Conservation (phyloP, 2,797 vertebrate species). For the Catostomus latipinnis region DNA sequence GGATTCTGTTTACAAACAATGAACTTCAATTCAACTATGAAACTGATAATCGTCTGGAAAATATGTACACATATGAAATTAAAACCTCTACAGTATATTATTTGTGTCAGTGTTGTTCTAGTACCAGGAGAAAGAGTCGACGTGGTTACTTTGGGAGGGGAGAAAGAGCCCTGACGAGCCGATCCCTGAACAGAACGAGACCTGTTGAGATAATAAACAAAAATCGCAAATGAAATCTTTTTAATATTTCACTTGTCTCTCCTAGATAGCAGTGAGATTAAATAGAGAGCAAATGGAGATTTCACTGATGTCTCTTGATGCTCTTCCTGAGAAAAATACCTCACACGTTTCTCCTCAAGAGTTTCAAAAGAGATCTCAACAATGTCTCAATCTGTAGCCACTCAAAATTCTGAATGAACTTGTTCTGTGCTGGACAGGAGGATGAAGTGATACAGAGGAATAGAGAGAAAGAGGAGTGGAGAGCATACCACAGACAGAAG, state of each 20-base stretch:
- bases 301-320: too few relatives aligned
- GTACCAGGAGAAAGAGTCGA: constrained; percentile 70
- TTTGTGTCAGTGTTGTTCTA: constrained; percentile 10
- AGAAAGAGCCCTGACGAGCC: constrained; percentile 66
- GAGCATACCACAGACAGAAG: constrained; percentile 83
- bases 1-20: constrained; percentile 32
- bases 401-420: neutral
- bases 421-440: too few relatives aligned
- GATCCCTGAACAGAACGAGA: constrained; percentile 74
- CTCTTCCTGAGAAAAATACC: too few relatives aligned
- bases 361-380: too few relatives aligned
- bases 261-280: neutral
- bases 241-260: neutral
- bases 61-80: neutral
- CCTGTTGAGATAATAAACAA: constrained; percentile 65
- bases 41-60: neutral
- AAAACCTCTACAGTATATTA: neutral
- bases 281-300: too few relatives aligned
- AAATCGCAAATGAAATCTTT: neutral
- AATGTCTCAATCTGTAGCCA: too few relatives aligned
- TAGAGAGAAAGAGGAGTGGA: constrained; percentile 32
- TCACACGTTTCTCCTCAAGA: too few relatives aligned
- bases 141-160: constrained; percentile 60
- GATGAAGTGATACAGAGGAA: constrained; percentile 11
- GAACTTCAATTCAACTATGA: constrained; percentile 5